Evolutionary conservation across 2,888 invertebrate species (phyloP).

Genomic region (Ophioninae sp.): DNA sequence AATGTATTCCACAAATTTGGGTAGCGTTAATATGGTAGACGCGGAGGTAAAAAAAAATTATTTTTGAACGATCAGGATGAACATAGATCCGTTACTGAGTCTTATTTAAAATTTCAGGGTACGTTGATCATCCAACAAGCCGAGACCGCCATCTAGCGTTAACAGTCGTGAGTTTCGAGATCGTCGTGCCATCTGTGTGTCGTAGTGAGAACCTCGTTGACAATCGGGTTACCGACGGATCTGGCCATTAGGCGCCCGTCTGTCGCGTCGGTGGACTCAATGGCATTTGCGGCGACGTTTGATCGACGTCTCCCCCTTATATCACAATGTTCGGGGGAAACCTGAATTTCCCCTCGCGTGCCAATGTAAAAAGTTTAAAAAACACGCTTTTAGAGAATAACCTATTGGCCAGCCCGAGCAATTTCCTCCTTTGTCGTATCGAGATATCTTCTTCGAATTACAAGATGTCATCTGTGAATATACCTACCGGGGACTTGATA

Average conservation of each 20-base stretch:
- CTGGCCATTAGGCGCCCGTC: constrained; percentile 65
- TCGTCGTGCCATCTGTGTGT: constrained; percentile 45
- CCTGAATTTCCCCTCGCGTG: constrained; percentile 58
- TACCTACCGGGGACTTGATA: constrained; percentile 6
- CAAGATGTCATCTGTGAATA: constrained; percentile 26
- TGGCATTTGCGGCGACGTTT: constrained; percentile 47
- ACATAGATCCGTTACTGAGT: too few species aligned
- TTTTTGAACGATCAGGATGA: too few species aligned
- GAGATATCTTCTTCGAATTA: constrained; percentile 4
- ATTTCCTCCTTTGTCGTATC: constrained; percentile 16
- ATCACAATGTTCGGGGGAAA: constrained; percentile 9
- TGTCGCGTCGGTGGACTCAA: constrained; percentile 58
- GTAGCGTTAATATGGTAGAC: too few species aligned
- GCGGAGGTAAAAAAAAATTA: too few species aligned
- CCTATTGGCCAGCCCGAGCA: constrained; percentile 1
- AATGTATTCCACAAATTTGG: too few species aligned
- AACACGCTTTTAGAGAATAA: constrained; percentile 69
- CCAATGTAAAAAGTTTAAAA: constrained; percentile 67
- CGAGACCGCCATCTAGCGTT: not conserved
- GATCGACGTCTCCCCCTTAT: constrained; percentile 62
- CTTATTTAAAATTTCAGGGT: not conserved
- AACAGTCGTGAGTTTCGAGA: constrained; percentile 6
- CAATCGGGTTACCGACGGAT: not conserved
- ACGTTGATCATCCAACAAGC: not conserved
- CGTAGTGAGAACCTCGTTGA: constrained; percentile 46